phyloP scores from a whole-genome alignment of 1,140 invertebrate species.

The Zaprionus gabonicus region DNA sequence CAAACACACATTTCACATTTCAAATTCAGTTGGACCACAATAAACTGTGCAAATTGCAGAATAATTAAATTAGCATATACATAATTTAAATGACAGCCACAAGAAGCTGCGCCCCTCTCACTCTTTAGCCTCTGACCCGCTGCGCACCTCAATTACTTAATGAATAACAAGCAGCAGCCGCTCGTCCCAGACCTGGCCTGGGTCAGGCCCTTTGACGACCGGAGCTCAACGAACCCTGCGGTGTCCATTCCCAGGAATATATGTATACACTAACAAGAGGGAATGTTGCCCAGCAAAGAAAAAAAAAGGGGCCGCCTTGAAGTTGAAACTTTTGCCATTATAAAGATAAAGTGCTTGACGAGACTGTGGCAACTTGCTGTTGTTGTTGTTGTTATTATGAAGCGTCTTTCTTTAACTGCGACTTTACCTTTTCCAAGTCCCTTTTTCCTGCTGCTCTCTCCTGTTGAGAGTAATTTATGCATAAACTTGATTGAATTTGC shows the following conservation, averaged over 20 bases:
- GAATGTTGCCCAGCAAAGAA: not conserved
- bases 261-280: not conserved
- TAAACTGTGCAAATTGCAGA: constrained; percentile 70
- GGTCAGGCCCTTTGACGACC: constrained; percentile 54
- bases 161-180: constrained; percentile 58
- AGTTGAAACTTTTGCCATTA: constrained; percentile 76
- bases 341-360: constrained; percentile 64
- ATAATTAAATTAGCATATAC: constrained; percentile 77
- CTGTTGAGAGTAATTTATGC: constrained; percentile 68
- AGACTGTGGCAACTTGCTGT: constrained; percentile 36
- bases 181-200: not conserved
- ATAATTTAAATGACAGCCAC: constrained; percentile 67
- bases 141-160: constrained; percentile 73
- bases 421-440: constrained; percentile 28
- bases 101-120: constrained; percentile 18
- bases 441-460: not conserved
- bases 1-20: constrained; percentile 29
- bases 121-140: constrained; percentile 27
- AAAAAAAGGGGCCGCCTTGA: constrained; percentile 47
- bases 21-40: constrained; percentile 40
- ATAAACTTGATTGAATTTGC: constrained; percentile 72
- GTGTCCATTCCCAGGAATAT: constrained; percentile 43
- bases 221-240: constrained; percentile 25
- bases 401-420: constrained; percentile 18
- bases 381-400: constrained; percentile 39